Base-by-base conservation (phyloP, 2,888 invertebrate species). In the Perizoma flavofasciatum region DNA sequence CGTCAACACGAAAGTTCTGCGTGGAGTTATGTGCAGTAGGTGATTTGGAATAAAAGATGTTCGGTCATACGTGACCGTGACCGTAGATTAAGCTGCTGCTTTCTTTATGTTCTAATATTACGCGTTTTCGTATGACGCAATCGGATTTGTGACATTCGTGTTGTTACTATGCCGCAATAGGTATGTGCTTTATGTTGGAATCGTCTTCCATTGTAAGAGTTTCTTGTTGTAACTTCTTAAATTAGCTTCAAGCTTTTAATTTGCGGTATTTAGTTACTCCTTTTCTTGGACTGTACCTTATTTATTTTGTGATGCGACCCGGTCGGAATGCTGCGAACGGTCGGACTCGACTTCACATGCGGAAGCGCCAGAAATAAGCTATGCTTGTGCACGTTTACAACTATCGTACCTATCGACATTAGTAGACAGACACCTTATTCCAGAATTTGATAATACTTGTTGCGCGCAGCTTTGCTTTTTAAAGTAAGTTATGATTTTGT, bases 341-440 rank as follows among this genome's bases (percentile, higher is more conserved):
- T 78, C 79, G 82, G 82, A 79, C 78, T 81, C 81, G 73, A 84
- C 83, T 80, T 77, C 77, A 81, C 80, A 88, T 82, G 86, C 89
- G 89, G 89, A 90, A 89, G 88, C 88, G 81, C 81, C 84, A 80
- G 82, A 90, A 91, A 91, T 90, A 90, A 88, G 82, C 85, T 79
- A 81, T 82, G 82, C 84, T 83, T 79, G 78, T 75, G 77, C 77
- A 77, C 75, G 72, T 66, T 74, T 77, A 73, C 72, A 64, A 62
- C 58, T 59, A 62, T 55, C 22, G 65, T 48, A 22, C 22, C 1
- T 22, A 55, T 62, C 41, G 67, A 66, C 62, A 64, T 73, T 70
- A 73, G 66, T 67, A 54, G 56, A 49, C 52, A 61, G 65, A 61
- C 48, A 52, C 62, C 64, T 51, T 63, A 55, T 46, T 59, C 63